Evolutionary conservation across 1,140 invertebrate species (phyloP).

Genomic region (Drosophila seguyi): DNA sequence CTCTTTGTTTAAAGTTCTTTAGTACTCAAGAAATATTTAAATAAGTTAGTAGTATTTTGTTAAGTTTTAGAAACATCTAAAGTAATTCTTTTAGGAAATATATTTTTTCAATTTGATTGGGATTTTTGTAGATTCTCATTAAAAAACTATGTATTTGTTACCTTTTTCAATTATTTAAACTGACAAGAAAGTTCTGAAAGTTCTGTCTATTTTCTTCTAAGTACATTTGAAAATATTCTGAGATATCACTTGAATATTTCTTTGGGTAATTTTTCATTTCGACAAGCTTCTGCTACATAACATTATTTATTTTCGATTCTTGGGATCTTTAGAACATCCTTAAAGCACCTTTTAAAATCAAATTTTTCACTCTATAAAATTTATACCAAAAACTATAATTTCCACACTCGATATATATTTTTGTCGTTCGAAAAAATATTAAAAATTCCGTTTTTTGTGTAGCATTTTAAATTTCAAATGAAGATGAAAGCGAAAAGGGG

Average conservation of each 20-base stretch:
- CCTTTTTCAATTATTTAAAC: neutral
- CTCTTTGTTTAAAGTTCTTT: neutral
- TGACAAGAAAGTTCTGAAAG: neutral
- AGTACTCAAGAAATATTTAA: neutral
- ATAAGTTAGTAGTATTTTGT: neutral
- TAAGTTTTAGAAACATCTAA: neutral
- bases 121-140: neutral
- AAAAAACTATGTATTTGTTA: neutral
- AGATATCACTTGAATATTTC: neutral
- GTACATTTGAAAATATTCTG: neutral
- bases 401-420: conserved; percentile 14
- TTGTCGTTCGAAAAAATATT: neutral
- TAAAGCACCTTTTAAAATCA: neutral
- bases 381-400: neutral
- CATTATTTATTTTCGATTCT: neutral
- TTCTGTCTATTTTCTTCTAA: too few relatives aligned
- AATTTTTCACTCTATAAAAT: neutral
- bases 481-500: conserved; percentile 20
- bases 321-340: neutral
- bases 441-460: neutral
- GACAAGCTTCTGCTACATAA: neutral
- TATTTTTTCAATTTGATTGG: neutral
- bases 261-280: too few relatives aligned
- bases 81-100: neutral
- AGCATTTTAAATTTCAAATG: conserved; percentile 18